Conservation (phyloP, 53 echinoderm and acorn worm genomes). For the Mesocentrotus franciscanus region DNA sequence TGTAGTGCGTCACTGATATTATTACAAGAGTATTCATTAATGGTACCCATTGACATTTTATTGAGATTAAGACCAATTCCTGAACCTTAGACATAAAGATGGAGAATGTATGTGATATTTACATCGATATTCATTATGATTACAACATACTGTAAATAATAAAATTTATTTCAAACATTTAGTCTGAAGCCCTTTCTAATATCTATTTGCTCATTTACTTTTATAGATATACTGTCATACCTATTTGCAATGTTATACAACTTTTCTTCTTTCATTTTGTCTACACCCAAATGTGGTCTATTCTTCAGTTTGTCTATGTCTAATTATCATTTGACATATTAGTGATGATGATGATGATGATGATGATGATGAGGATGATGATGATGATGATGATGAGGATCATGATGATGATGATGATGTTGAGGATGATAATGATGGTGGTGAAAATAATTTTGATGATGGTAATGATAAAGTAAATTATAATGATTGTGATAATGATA, state of each 20-base stretch:
- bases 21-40: too few relatives aligned
- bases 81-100: background rate
- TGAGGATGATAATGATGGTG: background rate
- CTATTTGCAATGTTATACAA: too few relatives aligned
- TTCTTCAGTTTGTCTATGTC: too few relatives aligned
- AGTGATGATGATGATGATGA: background rate
- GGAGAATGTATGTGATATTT: background rate
- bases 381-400: background rate
- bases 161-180: background rate
- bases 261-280: background rate
- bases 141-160: background rate
- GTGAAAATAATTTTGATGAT: background rate
- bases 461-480: constrained; percentile 15
- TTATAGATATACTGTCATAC: too few relatives aligned
- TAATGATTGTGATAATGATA: constrained; percentile 4
- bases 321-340: background rate
- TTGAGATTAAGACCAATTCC: too few relatives aligned
- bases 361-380: background rate
- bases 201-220: background rate
- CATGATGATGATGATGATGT: constrained; percentile 3
- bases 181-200: background rate
- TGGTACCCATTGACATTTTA: too few relatives aligned
- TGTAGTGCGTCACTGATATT: too few relatives aligned
- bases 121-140: background rate
- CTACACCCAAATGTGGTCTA: background rate